These are phyloP conservation scores for Drosophila truncata DNA, from an alignment of 1,140 invertebrate species.

Conservation along the genomic window DNA sequence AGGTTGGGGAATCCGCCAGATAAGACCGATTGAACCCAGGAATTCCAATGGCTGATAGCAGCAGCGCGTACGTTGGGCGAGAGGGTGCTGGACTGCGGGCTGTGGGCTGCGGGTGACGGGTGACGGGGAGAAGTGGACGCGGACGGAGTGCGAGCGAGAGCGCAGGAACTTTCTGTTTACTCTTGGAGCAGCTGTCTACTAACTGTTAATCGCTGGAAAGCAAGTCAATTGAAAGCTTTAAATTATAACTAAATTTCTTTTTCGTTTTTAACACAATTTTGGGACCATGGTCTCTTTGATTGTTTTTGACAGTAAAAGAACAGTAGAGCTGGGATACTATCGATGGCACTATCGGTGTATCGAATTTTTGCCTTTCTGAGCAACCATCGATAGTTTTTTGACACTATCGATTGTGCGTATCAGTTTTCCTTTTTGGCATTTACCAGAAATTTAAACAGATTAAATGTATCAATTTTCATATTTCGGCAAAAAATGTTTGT, in stretches of 20 bases:
- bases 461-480: too few relatives aligned
- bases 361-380: too few relatives aligned
- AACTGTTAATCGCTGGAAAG: slow-evolving; percentile 13
- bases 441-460: too few relatives aligned
- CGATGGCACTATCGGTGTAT: too few relatives aligned
- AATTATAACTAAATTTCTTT: not conserved
- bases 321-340: too few relatives aligned
- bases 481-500: too few relatives aligned
- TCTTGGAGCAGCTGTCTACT: slow-evolving; percentile 23
- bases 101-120: not conserved
- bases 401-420: too few relatives aligned
- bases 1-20: slow-evolving; percentile 53
- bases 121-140: not conserved
- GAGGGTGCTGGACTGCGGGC: not conserved
- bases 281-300: not conserved
- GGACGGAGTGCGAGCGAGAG: slow-evolving; percentile 10
- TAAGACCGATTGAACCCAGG: slow-evolving; percentile 14
- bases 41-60: slow-evolving; percentile 13
- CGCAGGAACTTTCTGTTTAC: slow-evolving; percentile 32
- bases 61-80: not conserved
- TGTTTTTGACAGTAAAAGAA: not conserved
- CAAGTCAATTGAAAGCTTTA: not conserved
- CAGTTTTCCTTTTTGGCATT: too few relatives aligned
- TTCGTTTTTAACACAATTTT: not conserved
- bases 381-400: too few relatives aligned